phyloP scores from a whole-genome alignment of 2,113 vertebrate genomes.

The Mungos mungo region DNA sequence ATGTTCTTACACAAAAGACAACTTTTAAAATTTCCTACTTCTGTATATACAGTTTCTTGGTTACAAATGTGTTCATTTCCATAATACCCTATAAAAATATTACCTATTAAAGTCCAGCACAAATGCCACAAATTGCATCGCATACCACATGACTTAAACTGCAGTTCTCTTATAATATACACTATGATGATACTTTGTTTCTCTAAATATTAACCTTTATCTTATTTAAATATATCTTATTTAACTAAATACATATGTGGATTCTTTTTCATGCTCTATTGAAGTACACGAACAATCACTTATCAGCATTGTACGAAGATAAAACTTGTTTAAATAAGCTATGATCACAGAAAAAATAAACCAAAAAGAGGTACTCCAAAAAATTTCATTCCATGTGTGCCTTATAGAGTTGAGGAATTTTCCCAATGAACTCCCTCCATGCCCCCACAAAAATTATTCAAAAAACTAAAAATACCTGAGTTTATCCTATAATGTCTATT shows the following conservation, averaged over 20 bases:
- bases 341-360: background rate
- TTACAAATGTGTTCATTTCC: background rate
- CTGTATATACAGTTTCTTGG: background rate
- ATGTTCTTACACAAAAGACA: background rate
- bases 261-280: background rate
- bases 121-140: background rate
- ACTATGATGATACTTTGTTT: background rate
- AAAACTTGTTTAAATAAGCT: background rate
- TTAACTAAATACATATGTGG: background rate
- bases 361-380: background rate
- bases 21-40: background rate
- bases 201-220: background rate
- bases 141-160: background rate
- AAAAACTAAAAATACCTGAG: background rate
- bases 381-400: background rate
- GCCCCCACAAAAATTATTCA: background rate
- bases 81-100: background rate
- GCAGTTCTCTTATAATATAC: background rate
- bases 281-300: background rate
- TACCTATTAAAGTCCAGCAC: background rate
- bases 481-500: background rate
- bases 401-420: background rate
- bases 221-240: background rate
- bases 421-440: background rate
- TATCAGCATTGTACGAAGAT: background rate